A percentile compares a stretch with the other conserved stretches of the same genome.
phyloP scores from a whole-genome alignment of 2,113 vertebrate species.

The Holacanthus passer region DNA sequence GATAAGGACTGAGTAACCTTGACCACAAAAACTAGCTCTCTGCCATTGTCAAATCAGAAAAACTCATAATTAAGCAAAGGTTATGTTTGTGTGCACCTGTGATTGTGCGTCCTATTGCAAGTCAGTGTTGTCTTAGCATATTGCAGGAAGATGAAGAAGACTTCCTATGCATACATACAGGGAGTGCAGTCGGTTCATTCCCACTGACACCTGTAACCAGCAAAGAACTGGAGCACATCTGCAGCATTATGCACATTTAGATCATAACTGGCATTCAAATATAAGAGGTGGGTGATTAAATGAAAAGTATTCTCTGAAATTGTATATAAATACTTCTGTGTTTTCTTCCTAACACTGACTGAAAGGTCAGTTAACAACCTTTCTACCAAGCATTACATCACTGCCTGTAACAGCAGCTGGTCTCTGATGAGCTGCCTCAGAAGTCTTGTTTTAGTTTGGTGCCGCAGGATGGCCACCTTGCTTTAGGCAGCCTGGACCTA shows the following conservation, averaged over 20 bases:
- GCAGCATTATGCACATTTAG: not conserved
- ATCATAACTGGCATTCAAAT: not conserved
- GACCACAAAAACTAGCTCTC: conserved; percentile 27
- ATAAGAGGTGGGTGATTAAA: not conserved
- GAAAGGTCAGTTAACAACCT: conserved; percentile 15
- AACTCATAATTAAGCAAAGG: conserved; percentile 29
- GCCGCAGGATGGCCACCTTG: conserved; percentile 53
- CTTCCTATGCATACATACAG: not conserved
- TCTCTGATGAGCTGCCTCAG: not conserved
- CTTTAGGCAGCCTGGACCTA: conserved; percentile 32
- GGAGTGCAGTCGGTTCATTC: not conserved
- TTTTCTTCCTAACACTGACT: not conserved
- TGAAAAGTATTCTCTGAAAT: conserved; percentile 12
- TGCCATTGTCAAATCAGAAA: conserved; percentile 38
- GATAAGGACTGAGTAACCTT: conserved; percentile 52
- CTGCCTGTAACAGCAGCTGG: not conserved
- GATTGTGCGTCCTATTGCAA: not conserved
- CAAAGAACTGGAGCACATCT: conserved; percentile 1
- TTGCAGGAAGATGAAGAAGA: conserved; percentile 23
- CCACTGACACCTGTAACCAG: not conserved
- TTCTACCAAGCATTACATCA: not conserved
- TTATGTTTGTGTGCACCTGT: not conserved
- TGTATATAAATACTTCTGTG: no score
- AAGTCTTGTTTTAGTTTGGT: conserved; percentile 5
- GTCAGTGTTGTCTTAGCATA: not conserved